Percentiles rank a stretch among this genome's conserved stretches.
These are phyloP conservation scores for Paguma larvata DNA, from an alignment of 2,797 vertebrate genomes.

Conservation along the genomic window DNA sequence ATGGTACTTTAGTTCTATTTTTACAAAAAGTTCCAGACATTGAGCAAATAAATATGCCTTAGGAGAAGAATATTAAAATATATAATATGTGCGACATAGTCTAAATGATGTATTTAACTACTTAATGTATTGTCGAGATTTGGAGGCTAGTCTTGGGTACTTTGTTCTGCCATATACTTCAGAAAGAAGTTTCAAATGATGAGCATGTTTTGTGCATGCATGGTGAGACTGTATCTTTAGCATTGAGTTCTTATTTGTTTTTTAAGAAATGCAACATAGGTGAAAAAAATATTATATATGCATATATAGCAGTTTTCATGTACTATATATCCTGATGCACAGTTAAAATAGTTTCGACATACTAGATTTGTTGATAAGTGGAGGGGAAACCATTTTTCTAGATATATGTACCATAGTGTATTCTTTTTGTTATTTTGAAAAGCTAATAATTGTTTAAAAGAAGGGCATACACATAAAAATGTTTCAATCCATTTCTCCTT, in stretches of 20 bases:
- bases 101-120: neutral
- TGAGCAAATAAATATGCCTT: neutral
- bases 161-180: neutral
- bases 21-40: neutral
- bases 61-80: neutral
- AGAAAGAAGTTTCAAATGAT: neutral
- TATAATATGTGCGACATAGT: neutral
- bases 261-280: neutral
- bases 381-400: neutral
- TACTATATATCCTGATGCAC: neutral
- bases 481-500: neutral
- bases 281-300: neutral
- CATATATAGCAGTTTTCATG: neutral
- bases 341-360: neutral
- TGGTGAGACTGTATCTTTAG: neutral
- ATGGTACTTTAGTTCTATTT: neutral
- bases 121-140: neutral
- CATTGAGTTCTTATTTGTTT: neutral
- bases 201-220: neutral
- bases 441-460: neutral
- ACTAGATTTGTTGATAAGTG: neutral
- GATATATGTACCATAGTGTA: neutral
- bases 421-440: neutral
- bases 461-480: neutral
- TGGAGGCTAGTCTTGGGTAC: too few species aligned